Percentiles rank a stretch among this genome's conserved stretches.
phyloP scores from a whole-genome alignment of 2,888 invertebrate species.

The Caenorhabditis becei region DNA sequence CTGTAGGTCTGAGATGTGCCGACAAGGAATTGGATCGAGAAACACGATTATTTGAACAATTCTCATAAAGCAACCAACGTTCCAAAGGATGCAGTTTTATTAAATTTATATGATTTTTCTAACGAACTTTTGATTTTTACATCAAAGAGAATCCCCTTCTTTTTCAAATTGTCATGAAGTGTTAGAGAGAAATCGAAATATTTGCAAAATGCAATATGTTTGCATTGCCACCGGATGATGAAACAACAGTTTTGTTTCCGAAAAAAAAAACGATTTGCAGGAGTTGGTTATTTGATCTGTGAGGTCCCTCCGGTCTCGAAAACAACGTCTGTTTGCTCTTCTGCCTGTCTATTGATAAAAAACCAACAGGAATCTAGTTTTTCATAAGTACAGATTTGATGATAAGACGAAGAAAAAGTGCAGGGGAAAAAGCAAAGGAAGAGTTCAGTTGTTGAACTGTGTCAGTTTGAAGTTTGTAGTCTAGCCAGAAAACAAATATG shows the following conservation, averaged over 20 bases:
- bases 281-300: conserved; percentile 4
- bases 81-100: too few species aligned
- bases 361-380: background rate
- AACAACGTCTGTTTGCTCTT: background rate
- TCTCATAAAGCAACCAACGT: too few species aligned
- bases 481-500: conserved; percentile 11
- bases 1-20: too few species aligned
- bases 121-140: too few species aligned
- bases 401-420: background rate
- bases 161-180: too few species aligned
- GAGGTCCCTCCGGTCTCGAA: background rate
- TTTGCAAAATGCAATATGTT: conserved; percentile 18
- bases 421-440: background rate
- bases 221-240: conserved; percentile 4
- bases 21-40: too few species aligned
- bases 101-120: too few species aligned
- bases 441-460: background rate
- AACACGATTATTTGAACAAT: too few species aligned
- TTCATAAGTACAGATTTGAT: background rate
- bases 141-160: too few species aligned
- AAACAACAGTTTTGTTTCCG: background rate
- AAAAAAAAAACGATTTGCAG: background rate
- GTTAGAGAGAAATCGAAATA: too few species aligned
- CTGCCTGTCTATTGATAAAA: background rate
- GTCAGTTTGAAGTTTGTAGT: conserved; percentile 22